These are phyloP conservation scores for Tipula unca DNA, from an alignment of 2,888 invertebrate genomes.

Conservation along the genomic window DNA sequence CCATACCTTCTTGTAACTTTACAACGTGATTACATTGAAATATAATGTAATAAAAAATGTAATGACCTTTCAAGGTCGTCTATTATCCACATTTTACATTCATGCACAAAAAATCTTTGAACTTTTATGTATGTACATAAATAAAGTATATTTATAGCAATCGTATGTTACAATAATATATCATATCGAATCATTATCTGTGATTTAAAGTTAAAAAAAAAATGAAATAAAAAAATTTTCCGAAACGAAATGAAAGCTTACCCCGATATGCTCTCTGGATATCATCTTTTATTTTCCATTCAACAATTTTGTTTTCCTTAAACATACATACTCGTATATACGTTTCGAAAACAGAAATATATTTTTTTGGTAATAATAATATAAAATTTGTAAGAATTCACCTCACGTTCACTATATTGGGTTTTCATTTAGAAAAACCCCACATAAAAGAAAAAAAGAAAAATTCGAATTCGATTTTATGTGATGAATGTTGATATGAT, in stretches of 20 bases:
- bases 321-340: not conserved
- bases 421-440: not conserved
- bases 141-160: no score
- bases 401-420: not conserved
- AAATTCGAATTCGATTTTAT: not conserved
- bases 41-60: no score
- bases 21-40: no score
- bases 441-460: not conserved
- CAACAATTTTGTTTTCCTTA: not conserved
- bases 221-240: not conserved
- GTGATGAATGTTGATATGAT: conserved; percentile 14
- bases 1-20: no score
- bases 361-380: not conserved
- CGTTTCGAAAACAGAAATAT: not conserved
- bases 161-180: not conserved
- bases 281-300: not conserved
- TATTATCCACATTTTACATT: no score
- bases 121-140: no score
- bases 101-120: no score
- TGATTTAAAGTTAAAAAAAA: not conserved
- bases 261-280: not conserved
- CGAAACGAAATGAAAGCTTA: not conserved
- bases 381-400: not conserved
- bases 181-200: not conserved
- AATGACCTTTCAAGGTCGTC: no score